Conservation (phyloP, 2,113 vertebrate genomes). For the Paradoxurus hermaphroditus region DNA sequence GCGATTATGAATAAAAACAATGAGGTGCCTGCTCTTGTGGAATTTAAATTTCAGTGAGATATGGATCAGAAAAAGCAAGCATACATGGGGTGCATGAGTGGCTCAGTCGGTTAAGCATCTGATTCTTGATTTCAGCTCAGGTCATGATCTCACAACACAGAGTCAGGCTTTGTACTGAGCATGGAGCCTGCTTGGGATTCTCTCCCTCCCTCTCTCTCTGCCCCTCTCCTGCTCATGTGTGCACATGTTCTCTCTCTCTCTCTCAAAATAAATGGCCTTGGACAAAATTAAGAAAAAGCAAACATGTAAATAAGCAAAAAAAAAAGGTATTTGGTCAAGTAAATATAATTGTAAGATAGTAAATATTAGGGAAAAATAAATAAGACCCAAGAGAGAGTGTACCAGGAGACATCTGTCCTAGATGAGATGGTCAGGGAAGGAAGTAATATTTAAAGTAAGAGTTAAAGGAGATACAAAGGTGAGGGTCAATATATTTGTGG, state of each 20-base stretch:
- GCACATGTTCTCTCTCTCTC: too few species aligned
- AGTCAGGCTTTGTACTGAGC: too few species aligned
- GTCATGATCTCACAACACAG: too few species aligned
- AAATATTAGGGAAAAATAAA: background rate
- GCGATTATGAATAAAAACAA: conserved; percentile 5
- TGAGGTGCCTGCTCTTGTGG: background rate
- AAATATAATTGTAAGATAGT: background rate
- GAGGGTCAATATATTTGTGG: background rate
- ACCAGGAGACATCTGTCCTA: background rate
- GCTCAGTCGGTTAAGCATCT: too few species aligned
- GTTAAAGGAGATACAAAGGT: background rate
- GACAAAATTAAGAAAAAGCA: background rate
- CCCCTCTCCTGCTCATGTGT: too few species aligned
- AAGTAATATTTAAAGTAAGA: background rate
- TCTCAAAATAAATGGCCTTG: too few species aligned
- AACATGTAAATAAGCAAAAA: background rate
- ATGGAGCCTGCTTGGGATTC: too few species aligned
- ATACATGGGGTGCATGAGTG: background rate
- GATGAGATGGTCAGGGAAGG: background rate
- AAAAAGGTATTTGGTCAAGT: background rate
- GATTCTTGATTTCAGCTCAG: too few species aligned
- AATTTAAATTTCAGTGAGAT: background rate
- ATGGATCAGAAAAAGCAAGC: background rate
- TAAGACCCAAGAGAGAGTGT: background rate
- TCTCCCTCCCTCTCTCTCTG: too few species aligned